phyloP scores from a whole-genome alignment of 2,888 invertebrate species.

The Platycheirus albimanus region DNA sequence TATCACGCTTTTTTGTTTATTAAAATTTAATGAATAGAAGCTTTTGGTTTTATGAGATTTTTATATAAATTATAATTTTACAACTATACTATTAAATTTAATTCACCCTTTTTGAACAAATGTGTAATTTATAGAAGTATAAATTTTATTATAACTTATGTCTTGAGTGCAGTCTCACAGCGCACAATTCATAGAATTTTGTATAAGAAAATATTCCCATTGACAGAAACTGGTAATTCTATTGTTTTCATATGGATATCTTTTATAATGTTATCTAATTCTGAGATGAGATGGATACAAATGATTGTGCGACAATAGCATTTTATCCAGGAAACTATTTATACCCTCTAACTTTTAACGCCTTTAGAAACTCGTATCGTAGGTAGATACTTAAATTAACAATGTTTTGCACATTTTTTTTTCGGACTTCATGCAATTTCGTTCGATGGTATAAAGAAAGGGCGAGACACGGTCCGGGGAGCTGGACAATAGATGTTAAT shows the following conservation, averaged over 20 bases:
- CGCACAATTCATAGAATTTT: conserved; percentile 37
- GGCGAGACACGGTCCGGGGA: too few relatives aligned
- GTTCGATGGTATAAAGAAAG: conserved; percentile 5
- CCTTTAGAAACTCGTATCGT: not conserved
- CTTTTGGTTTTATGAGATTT: conserved; percentile 30
- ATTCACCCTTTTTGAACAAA: conserved; percentile 20
- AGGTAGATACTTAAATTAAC: not conserved
- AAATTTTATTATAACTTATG: not conserved
- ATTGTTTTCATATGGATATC: conserved; percentile 60
- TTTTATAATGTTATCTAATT: conserved; percentile 35
- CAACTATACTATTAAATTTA: conserved; percentile 29
- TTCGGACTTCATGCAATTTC: conserved; percentile 9
- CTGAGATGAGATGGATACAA: conserved; percentile 29
- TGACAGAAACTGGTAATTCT: conserved; percentile 63
- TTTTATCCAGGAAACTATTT: conserved; percentile 16
- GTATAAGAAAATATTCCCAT: conserved; percentile 46
- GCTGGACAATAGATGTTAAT: conserved; percentile 32
- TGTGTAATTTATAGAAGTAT: conserved; percentile 19
- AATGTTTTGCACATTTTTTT: conserved; percentile 4
- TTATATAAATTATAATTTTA: conserved; percentile 41
- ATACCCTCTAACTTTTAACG: conserved; percentile 33
- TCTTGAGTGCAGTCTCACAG: conserved; percentile 36
- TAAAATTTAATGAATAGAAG: conserved; percentile 24
- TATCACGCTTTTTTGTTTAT: conserved; percentile 16
- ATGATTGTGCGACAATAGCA: conserved; percentile 20